Conservation (phyloP, 2,797 vertebrate genomes). For the Threskiornis aethiopicus region DNA sequence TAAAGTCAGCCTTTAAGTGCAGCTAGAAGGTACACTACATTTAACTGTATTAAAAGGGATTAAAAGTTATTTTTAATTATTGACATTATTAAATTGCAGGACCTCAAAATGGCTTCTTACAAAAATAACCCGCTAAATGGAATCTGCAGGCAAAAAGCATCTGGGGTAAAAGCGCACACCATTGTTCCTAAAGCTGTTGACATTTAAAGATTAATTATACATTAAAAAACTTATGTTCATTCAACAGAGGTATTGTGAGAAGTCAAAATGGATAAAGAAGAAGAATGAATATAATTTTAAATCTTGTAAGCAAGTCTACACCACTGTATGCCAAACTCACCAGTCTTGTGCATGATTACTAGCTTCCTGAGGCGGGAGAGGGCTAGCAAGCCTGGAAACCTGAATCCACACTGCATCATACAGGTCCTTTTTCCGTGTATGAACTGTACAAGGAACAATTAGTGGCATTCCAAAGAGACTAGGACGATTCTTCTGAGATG, state of each 20-base stretch:
- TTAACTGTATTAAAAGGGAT: not conserved
- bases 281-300: not conserved
- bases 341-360: slow-evolving; percentile 99
- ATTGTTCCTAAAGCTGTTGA: not conserved
- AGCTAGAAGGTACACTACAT: not conserved
- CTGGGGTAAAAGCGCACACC: not conserved
- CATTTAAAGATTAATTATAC: not conserved
- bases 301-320: not conserved
- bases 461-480: slow-evolving; percentile 98
- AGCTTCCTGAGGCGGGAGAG: slow-evolving; percentile 95
- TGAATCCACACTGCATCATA: slow-evolving; percentile 98
- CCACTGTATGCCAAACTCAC: slow-evolving; percentile 70
- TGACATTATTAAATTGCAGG: not conserved
- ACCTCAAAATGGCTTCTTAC: not conserved
- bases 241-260: not conserved
- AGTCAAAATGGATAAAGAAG: not conserved
- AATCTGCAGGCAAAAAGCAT: not conserved
- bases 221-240: not conserved
- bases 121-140: not conserved
- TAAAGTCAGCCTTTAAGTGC: not conserved
- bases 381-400: slow-evolving; percentile 95
- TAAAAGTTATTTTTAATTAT: not conserved
- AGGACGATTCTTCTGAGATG: slow-evolving; percentile 96
- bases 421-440: slow-evolving; percentile 92
- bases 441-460: slow-evolving; percentile 96